Base-by-base conservation (phyloP, 2,888 invertebrate genomes). In the Baccha elongata region DNA sequence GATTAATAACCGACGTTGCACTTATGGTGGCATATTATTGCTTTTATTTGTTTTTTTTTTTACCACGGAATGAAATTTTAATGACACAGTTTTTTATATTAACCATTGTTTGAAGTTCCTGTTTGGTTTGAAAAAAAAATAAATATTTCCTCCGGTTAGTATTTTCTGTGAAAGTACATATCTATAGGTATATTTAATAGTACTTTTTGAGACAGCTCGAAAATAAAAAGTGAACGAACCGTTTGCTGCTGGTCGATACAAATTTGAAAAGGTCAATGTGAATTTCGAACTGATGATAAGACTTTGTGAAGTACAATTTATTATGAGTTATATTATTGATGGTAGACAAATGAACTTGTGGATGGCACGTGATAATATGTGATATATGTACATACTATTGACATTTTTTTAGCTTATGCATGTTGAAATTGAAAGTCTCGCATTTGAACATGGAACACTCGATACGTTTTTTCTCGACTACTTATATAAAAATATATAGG, bases 221-320 rank as follows among this genome's bases (percentile, higher is more conserved):
- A 2, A 55, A 72, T 53, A 52, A 44, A 13, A 32, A 44, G 29
- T 35, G 17, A 52, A 44, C 17, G 23, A 60, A 32, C 37, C 15
- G 37, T 44, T 62, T 72, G 32, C 26, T 32, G 29, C 29, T 32
- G 19, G 17, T 23, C 6, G 23, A 42, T 26, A 19, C 19, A n/a
- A 19, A n/a, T n/a, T 53, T 37, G 8, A 1, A 62, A 55, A 64
- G 72, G 72, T 72, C 72, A 72, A 64, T 37, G 53, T 13, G 46
- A 26, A 17, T 52, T 4, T 35, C 15, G 32, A 44, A 52, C 21
- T 32, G 11, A 13, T 40, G n/a, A 3, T 8, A 32, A 32, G 7
- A 32, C 1, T 32, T 6, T 32, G 29, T 32, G 53, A 13, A 42
- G 62, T n/a, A n/a, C n/a, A n/a, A n/a, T n/a, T n/a, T n/a, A n/a